Percentiles rank a stretch among this genome's conserved stretches.
Evolutionary conservation across 2,888 invertebrate species (phyloP).

Genomic region (Marasmarcha lunaedactyla): DNA sequence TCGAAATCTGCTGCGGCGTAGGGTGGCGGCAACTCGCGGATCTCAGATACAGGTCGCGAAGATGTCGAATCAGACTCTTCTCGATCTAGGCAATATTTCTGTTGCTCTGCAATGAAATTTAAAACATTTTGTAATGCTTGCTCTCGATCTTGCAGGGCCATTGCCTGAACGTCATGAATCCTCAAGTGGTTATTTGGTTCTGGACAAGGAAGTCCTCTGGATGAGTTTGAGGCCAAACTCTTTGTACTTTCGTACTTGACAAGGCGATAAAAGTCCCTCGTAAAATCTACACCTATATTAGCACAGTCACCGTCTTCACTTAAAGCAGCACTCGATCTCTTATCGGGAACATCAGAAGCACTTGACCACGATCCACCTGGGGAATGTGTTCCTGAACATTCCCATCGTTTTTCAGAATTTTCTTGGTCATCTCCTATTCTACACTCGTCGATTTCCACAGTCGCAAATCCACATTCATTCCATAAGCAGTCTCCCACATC

Average conservation of each 20-base stretch:
- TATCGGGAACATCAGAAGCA: constrained; percentile 72
- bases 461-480: constrained; percentile 80
- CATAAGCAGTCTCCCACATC: constrained; percentile 80
- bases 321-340: constrained; percentile 76
- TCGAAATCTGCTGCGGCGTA: constrained; percentile 61
- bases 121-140: constrained; percentile 79
- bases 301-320: constrained; percentile 79
- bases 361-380: constrained; percentile 74
- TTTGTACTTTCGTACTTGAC: constrained; percentile 86
- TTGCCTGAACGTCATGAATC: constrained; percentile 55
- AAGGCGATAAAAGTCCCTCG: constrained; percentile 82
- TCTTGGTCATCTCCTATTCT: constrained; percentile 52
- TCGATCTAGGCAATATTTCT: constrained; percentile 75
- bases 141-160: constrained; percentile 73
- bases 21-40: constrained; percentile 67
- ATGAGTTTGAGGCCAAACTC: constrained; percentile 81
- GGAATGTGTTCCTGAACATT: constrained; percentile 69
- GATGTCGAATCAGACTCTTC: constrained; percentile 71
- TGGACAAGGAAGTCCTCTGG: constrained; percentile 71
- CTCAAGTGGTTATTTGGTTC: constrained; percentile 58
- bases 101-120: constrained; percentile 82
- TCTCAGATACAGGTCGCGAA: constrained; percentile 66
- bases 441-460: constrained; percentile 76
- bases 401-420: constrained; percentile 74
- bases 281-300: constrained; percentile 79